A percentile compares a stretch with the other conserved stretches of the same genome.
Conservation (phyloP, 2,888 invertebrate species). For the Macrosiphum euphorbiae region DNA sequence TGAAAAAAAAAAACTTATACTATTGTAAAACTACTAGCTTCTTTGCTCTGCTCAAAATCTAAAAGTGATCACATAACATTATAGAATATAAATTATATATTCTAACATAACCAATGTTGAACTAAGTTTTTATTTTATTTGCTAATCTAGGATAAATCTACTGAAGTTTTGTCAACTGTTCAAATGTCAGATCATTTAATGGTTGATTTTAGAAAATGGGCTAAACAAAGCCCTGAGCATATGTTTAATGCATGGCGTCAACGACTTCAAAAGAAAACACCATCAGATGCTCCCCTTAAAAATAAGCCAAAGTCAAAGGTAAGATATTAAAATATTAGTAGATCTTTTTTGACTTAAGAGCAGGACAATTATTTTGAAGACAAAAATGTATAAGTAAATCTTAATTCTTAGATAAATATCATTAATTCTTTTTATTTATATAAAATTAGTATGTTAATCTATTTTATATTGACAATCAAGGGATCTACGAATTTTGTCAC, state of each 20-base stretch:
- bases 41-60: too few relatives aligned
- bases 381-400: neutral
- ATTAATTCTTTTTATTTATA: neutral
- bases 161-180: conserved; percentile 74
- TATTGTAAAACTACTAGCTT: too few relatives aligned
- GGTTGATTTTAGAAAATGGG: conserved; percentile 82
- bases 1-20: too few relatives aligned
- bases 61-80: too few relatives aligned
- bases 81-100: too few relatives aligned
- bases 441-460: neutral
- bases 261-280: conserved; percentile 74
- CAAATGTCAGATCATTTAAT: conserved; percentile 76
- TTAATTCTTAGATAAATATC: neutral
- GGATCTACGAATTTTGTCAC: too few relatives aligned
- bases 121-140: neutral
- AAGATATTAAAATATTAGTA: neutral
- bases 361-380: neutral
- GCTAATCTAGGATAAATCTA: conserved; percentile 71
- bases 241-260: conserved; percentile 82
- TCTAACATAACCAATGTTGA: too few relatives aligned
- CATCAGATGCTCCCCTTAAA: conserved; percentile 69
- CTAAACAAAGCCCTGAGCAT: conserved; percentile 78
- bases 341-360: neutral
- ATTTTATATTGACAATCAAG: neutral
- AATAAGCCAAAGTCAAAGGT: conserved; percentile 65